These are phyloP conservation scores for Nysson spinosus DNA, from an alignment of 2,888 invertebrate species.

Conservation along the genomic window DNA sequence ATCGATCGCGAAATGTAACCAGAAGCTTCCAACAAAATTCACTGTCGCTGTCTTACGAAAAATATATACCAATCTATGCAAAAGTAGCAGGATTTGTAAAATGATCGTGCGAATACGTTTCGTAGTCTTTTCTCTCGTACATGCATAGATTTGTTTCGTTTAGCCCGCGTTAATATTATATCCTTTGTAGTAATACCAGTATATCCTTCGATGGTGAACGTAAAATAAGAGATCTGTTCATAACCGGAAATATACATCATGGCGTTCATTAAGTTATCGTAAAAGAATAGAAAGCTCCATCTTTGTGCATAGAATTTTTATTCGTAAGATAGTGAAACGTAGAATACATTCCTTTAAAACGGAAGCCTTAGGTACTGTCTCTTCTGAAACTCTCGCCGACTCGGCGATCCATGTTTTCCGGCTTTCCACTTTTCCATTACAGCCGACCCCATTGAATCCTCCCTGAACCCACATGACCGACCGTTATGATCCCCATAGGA, in stretches of 20 bases:
- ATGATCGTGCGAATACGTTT: no score
- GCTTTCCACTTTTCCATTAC: conserved; percentile 15
- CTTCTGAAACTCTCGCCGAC: conserved; percentile 12
- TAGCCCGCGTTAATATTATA: no score
- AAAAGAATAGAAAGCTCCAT: not conserved
- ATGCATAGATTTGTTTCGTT: no score
- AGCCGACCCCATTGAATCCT: conserved; percentile 10
- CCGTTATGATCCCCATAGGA: not conserved
- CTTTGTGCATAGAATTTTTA: no score
- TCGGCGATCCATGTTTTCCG: conserved; percentile 18
- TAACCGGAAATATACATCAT: no score
- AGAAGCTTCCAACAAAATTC: conserved; percentile 42
- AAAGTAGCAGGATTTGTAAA: not conserved
- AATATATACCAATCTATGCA: not conserved
- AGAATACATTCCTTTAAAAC: conserved; percentile 13
- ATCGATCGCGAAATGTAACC: conserved; percentile 55
- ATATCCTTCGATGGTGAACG: no score
- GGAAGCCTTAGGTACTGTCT: conserved; percentile 2
- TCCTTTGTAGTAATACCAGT: no score
- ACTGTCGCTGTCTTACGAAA: conserved; percentile 10
- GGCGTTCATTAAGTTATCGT: not conserved
- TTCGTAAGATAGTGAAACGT: no score
- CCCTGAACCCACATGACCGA: conserved; percentile 4
- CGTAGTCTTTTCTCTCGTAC: no score
- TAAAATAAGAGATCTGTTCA: no score